These are phyloP conservation scores for Drosophila subobscura DNA, from an alignment of 1,140 invertebrate species.

Conservation along the genomic window DNA sequence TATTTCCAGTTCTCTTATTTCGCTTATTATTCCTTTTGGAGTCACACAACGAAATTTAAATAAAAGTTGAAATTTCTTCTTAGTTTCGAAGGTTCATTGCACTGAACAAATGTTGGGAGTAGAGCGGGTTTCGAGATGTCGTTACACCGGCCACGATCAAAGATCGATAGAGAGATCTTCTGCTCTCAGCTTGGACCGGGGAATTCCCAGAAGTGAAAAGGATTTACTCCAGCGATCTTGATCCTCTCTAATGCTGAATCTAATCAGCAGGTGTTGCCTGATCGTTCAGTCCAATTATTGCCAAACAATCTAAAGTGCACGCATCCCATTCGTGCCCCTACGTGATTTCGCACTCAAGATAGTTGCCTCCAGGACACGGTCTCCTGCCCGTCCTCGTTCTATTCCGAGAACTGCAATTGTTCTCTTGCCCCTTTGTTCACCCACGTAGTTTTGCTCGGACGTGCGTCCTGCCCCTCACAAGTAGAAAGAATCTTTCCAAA, in stretches of 20 bases:
- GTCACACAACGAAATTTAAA: conserved; percentile 60
- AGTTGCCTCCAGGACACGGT: conserved; percentile 30
- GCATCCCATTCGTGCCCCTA: conserved; percentile 33
- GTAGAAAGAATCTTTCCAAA: no score
- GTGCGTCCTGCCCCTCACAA: conserved; percentile 14
- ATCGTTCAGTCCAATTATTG: conserved; percentile 50
- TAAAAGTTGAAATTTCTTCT: conserved; percentile 61
- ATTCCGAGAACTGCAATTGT: conserved; percentile 58
- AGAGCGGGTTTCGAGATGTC: neutral
- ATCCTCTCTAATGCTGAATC: conserved; percentile 3
- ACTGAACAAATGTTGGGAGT: conserved; percentile 5
- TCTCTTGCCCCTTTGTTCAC: conserved; percentile 49
- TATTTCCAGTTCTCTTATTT: conserved; percentile 62
- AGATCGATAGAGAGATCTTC: neutral
- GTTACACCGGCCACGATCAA: neutral
- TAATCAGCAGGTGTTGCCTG: conserved; percentile 33
- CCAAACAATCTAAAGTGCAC: conserved; percentile 10
- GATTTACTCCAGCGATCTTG: conserved; percentile 28
- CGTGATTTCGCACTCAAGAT: conserved; percentile 76
- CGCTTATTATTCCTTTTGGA: conserved; percentile 61
- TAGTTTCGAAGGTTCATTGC: conserved; percentile 64
- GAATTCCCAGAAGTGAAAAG: conserved; percentile 57
- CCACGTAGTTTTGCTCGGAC: conserved; percentile 32
- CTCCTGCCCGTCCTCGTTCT: conserved; percentile 22
- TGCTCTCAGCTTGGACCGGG: neutral